Conservation (phyloP, 2,888 invertebrate genomes). For the Caenorhabditis angaria region DNA sequence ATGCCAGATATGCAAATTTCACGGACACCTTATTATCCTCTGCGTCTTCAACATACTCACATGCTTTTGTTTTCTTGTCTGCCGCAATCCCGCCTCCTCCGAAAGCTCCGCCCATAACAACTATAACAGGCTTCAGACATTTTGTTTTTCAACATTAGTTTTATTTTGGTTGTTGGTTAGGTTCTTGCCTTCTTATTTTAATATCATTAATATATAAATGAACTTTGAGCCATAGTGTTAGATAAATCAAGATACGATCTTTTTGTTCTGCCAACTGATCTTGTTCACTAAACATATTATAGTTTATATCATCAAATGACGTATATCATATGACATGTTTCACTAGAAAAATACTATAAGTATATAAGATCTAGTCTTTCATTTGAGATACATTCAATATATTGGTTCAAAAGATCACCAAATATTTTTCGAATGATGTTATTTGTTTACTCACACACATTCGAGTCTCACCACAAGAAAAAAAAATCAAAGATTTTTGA, state of each 20-base stretch:
- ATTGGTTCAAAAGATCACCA: not conserved
- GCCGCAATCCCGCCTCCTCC: not conserved
- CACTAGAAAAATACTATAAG: too few species aligned
- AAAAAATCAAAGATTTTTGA: not conserved
- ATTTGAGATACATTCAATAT: too few species aligned
- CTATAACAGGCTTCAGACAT: constrained; percentile 4
- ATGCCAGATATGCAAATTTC: constrained; percentile 4
- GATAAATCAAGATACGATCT: too few species aligned
- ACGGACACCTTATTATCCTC: not conserved
- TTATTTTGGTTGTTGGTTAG: not conserved
- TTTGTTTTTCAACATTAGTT: constrained; percentile 2
- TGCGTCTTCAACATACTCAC: constrained; percentile 5
- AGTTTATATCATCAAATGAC: too few species aligned
- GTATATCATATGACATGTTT: too few species aligned
- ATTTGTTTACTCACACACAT: constrained; percentile 15
- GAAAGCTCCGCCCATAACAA: not conserved
- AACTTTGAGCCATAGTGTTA: too few species aligned
- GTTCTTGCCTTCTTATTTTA: too few species aligned
- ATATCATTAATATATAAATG: too few species aligned
- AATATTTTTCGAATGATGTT: not conserved
- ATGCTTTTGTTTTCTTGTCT: constrained; percentile 9
- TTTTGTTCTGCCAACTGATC: too few species aligned
- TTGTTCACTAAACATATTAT: too few species aligned
- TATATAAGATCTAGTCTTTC: too few species aligned
- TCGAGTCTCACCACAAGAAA: constrained; percentile 13